A percentile compares a stretch with the other conserved stretches of the same genome.
phyloP scores from a whole-genome alignment of 2,888 invertebrate genomes.

The Noctua fimbriata region DNA sequence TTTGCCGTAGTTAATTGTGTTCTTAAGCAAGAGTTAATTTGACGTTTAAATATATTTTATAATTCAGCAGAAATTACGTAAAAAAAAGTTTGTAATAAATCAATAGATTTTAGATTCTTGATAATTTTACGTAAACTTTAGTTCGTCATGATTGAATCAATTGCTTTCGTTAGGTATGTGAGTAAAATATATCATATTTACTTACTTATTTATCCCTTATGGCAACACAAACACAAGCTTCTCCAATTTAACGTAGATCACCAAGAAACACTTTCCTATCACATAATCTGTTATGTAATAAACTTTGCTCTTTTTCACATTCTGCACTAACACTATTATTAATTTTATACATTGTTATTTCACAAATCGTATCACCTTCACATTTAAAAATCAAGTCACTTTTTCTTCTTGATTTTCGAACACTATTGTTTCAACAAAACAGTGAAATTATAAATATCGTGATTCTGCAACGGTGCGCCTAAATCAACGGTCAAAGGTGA shows the following conservation, averaged over 20 bases:
- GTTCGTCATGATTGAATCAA: not conserved
- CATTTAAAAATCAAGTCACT: not conserved
- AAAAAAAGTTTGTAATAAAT: not conserved
- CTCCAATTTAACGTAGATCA: not conserved
- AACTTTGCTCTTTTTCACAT: constrained; percentile 4
- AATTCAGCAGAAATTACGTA: not conserved
- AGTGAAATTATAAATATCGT: not conserved
- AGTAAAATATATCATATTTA: not conserved
- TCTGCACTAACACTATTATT: constrained; percentile 4
- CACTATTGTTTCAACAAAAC: not conserved
- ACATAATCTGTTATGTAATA: not conserved
- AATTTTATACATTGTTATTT: not conserved
- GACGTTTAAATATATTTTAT: not conserved
- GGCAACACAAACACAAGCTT: not conserved
- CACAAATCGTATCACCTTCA: not conserved
- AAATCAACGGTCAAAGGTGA: constrained; percentile 72
- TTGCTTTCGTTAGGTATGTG: not conserved
- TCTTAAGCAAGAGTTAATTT: not conserved
- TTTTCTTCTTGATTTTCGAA: not conserved
- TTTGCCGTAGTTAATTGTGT: not conserved
- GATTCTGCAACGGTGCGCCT: constrained; percentile 38
- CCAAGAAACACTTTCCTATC: not conserved
- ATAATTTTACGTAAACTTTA: not conserved
- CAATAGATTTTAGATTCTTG: too few species aligned
- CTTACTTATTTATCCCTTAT: constrained; percentile 11